Base-by-base conservation (phyloP, 1,140 invertebrate species). In the Himalopsyche phryganea region DNA sequence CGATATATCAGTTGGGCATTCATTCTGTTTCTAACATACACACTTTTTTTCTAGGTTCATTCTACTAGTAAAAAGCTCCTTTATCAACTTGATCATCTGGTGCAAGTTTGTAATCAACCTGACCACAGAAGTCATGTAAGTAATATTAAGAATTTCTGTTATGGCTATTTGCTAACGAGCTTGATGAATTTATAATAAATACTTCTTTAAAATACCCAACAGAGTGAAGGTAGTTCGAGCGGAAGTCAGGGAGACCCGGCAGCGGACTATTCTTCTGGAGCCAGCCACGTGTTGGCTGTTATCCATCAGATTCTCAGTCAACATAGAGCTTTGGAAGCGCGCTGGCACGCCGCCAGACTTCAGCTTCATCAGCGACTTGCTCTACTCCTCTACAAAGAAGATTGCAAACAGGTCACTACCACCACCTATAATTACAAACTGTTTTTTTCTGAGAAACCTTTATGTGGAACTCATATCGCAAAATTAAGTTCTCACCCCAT, bases 41-140 rank as follows among this genome's bases (percentile, higher is more conserved):
- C n/a, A n/a, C n/a, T 68, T 72, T 78, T 71, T 78, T 80, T 75
- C 63, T 74, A 93, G 90, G 92, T 96, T 66, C 92, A 96, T 83
- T 94, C 91, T 73, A 96, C 92, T 65, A 95, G 92, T 81, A 96
- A 96, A 82, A 96, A 96, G 79, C 83, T 96, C 69, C 85, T 96
- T 66, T 96, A 96, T 78, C 92, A 96, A 78, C 81, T 96, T 71
- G 92, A 96, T 80, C 92, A 95, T 75, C 83, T 96, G 75, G 92
- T 96, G 68, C 92, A 96, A 85, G 89, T 95, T 67, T 96, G 92
- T 81, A 92, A 94, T 82, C 92, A 94, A 74, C 89, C 91, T 35
- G 84, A 81, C 63, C 81, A 80, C 69, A 80, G 83, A 72, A 83
- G 83, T 83, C 49, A 58, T 50, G 61, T 63, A 58, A 63, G 52